Conservation (phyloP, 2,113 vertebrate species). For the Sander vitreus region DNA sequence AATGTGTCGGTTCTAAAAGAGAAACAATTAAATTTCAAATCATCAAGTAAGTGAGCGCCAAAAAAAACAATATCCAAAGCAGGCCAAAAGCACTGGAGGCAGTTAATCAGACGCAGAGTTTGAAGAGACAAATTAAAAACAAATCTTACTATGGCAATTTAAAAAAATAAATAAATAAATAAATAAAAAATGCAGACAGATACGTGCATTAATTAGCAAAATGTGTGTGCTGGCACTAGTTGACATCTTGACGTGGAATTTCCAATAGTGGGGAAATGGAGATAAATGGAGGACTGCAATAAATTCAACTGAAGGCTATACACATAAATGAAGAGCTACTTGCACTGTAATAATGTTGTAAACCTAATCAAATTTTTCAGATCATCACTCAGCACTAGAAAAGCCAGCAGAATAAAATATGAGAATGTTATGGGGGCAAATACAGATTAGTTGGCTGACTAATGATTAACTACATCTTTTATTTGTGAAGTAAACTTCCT, state of each 20-base stretch:
- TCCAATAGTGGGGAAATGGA: not conserved
- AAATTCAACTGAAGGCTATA: conserved; percentile 12
- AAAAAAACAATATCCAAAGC: not conserved
- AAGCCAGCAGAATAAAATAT: conserved; percentile 5
- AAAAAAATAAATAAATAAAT: not conserved
- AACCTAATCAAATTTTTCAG: not conserved
- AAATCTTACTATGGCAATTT: not conserved
- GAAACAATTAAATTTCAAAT: not conserved
- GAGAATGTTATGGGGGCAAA: not conserved
- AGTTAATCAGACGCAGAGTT: not conserved
- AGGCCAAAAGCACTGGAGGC: not conserved
- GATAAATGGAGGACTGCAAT: conserved; percentile 21
- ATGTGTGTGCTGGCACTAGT: not conserved
- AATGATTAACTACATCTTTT: not conserved
- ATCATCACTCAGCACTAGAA: conserved; percentile 11
- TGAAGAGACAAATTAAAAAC: not conserved
- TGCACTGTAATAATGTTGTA: conserved; percentile 26
- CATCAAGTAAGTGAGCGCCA: not conserved
- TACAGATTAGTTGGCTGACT: not conserved
- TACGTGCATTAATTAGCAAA: conserved; percentile 2
- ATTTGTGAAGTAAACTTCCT: not conserved
- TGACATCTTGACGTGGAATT: conserved; percentile 19
- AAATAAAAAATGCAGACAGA: not conserved
- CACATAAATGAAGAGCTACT: conserved; percentile 23
- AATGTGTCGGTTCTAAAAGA: not conserved